A percentile compares a stretch with the other conserved stretches of the same genome.
phyloP scores from a whole-genome alignment of 2,797 vertebrate genomes.

The Myotis myotis region DNA sequence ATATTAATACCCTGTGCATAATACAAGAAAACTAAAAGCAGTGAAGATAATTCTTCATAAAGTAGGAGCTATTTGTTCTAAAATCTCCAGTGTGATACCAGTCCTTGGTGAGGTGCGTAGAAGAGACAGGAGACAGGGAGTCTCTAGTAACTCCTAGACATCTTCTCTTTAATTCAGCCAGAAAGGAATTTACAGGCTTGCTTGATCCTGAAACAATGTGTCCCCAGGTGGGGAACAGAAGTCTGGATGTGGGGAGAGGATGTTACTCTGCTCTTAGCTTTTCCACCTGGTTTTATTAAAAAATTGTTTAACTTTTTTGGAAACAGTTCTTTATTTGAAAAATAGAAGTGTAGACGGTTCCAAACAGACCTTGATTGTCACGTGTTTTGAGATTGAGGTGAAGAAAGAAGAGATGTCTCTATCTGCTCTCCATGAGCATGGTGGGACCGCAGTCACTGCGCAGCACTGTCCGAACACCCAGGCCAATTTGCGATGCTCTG shows the following conservation, averaged over 20 bases:
- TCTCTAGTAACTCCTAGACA: background rate
- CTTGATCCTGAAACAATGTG: background rate
- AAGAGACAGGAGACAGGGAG: background rate
- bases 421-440: background rate
- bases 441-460: background rate
- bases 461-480: background rate
- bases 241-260: background rate
- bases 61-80: background rate
- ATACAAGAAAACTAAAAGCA: background rate
- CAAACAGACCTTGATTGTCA: background rate
- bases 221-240: background rate
- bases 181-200: background rate
- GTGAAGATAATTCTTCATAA: constrained; percentile 5
- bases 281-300: constrained; percentile 10
- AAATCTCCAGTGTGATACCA: background rate
- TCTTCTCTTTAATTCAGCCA: background rate
- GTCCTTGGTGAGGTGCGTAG: background rate
- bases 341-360: background rate
- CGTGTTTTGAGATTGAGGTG: background rate
- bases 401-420: background rate
- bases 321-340: background rate
- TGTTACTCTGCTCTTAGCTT: background rate
- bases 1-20: background rate
- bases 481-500: background rate
- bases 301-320: background rate